Conservation (phyloP, 2,888 invertebrate genomes). For the Acholoe squamosa region DNA sequence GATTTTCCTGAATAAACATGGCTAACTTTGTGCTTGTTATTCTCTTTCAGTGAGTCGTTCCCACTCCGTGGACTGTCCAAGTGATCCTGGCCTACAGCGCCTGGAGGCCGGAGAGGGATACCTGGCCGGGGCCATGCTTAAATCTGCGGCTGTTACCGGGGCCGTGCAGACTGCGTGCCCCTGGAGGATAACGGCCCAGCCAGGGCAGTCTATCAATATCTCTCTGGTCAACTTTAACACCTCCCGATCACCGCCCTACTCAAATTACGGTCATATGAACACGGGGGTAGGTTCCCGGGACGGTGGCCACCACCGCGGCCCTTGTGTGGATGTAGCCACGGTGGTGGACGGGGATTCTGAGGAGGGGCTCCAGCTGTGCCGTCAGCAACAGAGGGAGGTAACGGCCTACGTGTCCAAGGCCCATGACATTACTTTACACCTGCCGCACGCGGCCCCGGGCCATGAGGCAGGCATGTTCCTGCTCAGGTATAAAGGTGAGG, state of each 20-base stretch:
- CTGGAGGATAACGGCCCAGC: slow-evolving; percentile 44
- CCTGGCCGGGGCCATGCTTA: slow-evolving; percentile 28
- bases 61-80: not conserved
- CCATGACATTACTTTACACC: slow-evolving; percentile 28
- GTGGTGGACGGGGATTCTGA: slow-evolving; percentile 34
- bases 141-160: not conserved
- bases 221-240: slow-evolving; percentile 48
- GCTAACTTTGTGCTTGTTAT: not conserved
- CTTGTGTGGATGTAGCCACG: slow-evolving; percentile 43
- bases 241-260: not conserved
- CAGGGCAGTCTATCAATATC: slow-evolving; percentile 48
- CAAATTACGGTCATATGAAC: not conserved
- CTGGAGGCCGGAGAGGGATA: slow-evolving; percentile 56
- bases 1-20: not conserved
- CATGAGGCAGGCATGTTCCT: slow-evolving; percentile 15
- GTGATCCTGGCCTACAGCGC: not conserved
- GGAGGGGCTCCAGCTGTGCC: slow-evolving; percentile 44
- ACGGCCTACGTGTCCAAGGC: slow-evolving; percentile 20
- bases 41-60: slow-evolving; percentile 29
- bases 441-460: not conserved
- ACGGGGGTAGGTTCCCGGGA: not conserved
- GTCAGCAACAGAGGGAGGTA: slow-evolving; percentile 32
- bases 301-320: not conserved
- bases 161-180: slow-evolving; percentile 2
- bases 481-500: slow-evolving; percentile 44